Evolutionary conservation across 2,113 vertebrate species (phyloP), one percentile per base, ranked within the genome.

Genomic region (Cottus gobio): DNA sequence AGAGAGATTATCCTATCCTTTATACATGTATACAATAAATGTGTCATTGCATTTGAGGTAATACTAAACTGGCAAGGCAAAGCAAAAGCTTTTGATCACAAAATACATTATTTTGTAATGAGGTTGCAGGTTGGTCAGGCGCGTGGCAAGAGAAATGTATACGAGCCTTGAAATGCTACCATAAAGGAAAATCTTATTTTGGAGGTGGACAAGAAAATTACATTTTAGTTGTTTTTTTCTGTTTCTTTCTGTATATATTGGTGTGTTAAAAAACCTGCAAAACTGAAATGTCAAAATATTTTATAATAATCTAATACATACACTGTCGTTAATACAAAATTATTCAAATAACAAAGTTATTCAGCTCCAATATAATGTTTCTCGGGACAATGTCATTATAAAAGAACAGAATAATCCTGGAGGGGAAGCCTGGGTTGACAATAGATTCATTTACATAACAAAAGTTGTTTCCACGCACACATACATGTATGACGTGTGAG

Each of bases 1-100:
- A 74, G 60, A 58, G 71, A 73, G 79, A 89, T 87, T 68, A 77
- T 71, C 20, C 22, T 74, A 87, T 87, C 82, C 79, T 65, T 48
- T 16, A 60, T 7, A 56, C 15, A 60, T 30, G 2, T 22, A 34
- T 34, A 34, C 34, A 71, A 80, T 58, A 58, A 39, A 37, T 16
- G 9, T 11, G 30, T 36, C n/a, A 37, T 24, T 63, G 22, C 22
- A 7, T n/a, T 5, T 1, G 9, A 58, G 37, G 78, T 73, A 67
- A 82, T 48, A 24, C 44, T 6, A 28, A 12, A 42, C 24, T 61
- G 22, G 22, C 30, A 42, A 16, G 31, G 48, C 52, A 34, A 34
- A 34, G 34, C 34, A 34, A 34, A 30, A 73, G 8, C 42, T 24
- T 44, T 24, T 7, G 31, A 30, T 37, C 34, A 68, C 31, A 58